Evolutionary conservation across 1,140 invertebrate genomes (phyloP).

Genomic region (Neotoxoptera formosana): DNA sequence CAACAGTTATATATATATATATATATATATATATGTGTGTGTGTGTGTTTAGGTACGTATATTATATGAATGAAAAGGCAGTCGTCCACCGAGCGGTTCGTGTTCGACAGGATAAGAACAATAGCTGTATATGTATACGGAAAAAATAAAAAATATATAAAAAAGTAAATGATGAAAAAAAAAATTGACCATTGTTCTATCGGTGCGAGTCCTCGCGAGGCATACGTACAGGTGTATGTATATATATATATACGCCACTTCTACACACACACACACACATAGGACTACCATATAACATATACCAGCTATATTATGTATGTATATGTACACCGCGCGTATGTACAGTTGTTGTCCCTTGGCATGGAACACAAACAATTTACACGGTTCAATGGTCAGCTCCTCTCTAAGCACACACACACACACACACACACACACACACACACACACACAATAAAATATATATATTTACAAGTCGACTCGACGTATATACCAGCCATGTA

Average conservation of each 20-base stretch:
- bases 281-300: not conserved
- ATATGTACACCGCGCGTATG: not conserved
- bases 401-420: slow-evolving; percentile 13
- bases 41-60: not conserved
- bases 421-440: not conserved
- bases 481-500: not conserved
- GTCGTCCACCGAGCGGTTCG: not conserved
- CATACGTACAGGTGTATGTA: not conserved
- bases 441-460: not conserved
- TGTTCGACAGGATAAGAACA: slow-evolving; percentile 31
- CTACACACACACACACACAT: not conserved
- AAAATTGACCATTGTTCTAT: slow-evolving; percentile 42
- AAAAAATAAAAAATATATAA: slow-evolving; percentile 5
- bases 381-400: slow-evolving; percentile 49
- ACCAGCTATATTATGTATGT: too few species aligned
- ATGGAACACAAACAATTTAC: slow-evolving; percentile 55
- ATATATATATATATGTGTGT: not conserved
- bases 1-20: not conserved
- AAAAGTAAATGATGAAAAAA: not conserved
- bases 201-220: not conserved
- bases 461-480: not conserved
- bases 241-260: not conserved
- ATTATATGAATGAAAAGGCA: slow-evolving; percentile 2
- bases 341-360: slow-evolving; percentile 48
- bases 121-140: too few species aligned